A percentile compares a stretch with the other conserved stretches of the same genome.
phyloP scores from a whole-genome alignment of 2,888 invertebrate species.

The Lepetodrilus schrolli region DNA sequence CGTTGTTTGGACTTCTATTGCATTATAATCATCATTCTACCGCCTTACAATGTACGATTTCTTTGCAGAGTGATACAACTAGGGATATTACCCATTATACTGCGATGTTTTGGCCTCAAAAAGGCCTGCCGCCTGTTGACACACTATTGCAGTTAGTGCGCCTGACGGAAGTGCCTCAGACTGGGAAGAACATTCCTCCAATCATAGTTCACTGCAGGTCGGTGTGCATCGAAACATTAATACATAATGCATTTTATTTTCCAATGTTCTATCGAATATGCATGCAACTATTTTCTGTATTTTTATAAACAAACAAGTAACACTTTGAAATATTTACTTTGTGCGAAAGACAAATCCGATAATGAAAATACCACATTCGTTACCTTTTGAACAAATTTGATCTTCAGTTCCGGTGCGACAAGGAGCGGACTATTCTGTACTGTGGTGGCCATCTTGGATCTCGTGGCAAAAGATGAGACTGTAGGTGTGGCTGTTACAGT shows the following conservation, averaged over 20 bases:
- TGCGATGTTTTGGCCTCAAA: conserved; percentile 10
- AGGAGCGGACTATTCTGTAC: conserved; percentile 20
- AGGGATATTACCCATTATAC: not conserved
- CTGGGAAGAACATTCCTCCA: not conserved
- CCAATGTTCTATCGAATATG: not conserved
- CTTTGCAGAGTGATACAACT: not conserved
- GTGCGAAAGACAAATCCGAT: not conserved
- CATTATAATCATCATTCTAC: not conserved
- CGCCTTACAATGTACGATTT: not conserved
- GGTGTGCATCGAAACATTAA: not conserved
- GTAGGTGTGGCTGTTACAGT: not conserved
- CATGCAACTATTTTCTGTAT: too few species aligned
- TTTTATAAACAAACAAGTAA: too few species aligned
- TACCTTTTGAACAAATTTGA: not conserved
- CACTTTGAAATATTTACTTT: not conserved
- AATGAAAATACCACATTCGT: too few species aligned
- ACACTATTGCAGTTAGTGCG: not conserved
- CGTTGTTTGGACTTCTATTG: not conserved
- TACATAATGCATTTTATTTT: not conserved
- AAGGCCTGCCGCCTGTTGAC: not conserved
- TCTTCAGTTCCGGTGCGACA: not conserved
- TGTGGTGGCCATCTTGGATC: not conserved
- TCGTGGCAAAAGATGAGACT: not conserved
- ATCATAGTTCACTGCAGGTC: conserved; percentile 7
- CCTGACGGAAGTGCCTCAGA: not conserved